A percentile compares a stretch with the other conserved stretches of the same genome.
Evolutionary conservation across 1,140 invertebrate genomes (phyloP).

Genomic region (Streblospio benedicti): DNA sequence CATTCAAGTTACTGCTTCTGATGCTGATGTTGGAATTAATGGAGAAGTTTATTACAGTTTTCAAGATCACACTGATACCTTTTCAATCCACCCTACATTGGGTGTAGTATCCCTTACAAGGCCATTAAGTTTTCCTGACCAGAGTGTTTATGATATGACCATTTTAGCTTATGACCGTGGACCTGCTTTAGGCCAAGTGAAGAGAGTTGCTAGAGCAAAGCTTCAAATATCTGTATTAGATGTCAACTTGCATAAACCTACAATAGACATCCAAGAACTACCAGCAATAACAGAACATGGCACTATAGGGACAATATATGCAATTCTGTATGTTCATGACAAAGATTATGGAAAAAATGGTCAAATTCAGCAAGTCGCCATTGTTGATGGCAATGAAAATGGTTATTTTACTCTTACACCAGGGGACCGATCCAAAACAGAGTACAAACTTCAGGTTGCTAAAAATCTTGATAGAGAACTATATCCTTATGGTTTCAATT

Average conservation of each 20-base stretch:
- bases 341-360: constrained; percentile 74
- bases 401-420: constrained; percentile 67
- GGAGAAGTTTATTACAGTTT: constrained; percentile 95
- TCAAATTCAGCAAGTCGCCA: constrained; percentile 70
- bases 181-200: constrained; percentile 53
- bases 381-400: constrained; percentile 70
- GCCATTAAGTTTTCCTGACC: constrained; percentile 50
- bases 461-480: constrained; percentile 64
- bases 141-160: constrained; percentile 57
- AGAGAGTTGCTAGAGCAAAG: constrained; percentile 59
- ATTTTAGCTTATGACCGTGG: constrained; percentile 78
- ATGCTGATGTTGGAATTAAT: constrained; percentile 87
- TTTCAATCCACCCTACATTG: constrained; percentile 83
- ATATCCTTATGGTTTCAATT: constrained; percentile 51
- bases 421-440: constrained; percentile 44
- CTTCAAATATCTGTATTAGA: constrained; percentile 69
- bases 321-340: constrained; percentile 76
- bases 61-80: constrained; percentile 67
- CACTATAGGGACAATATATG: constrained; percentile 54
- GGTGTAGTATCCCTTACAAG: constrained; percentile 78
- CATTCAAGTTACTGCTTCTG: constrained; percentile 63
- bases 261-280: constrained; percentile 65
- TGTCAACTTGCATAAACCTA: constrained; percentile 77
- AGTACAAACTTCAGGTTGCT: constrained; percentile 49
- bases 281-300: constrained; percentile 70